Evolutionary conservation across 1,140 invertebrate genomes (phyloP).

Genomic region (Pseudomyrmex pallidus): DNA sequence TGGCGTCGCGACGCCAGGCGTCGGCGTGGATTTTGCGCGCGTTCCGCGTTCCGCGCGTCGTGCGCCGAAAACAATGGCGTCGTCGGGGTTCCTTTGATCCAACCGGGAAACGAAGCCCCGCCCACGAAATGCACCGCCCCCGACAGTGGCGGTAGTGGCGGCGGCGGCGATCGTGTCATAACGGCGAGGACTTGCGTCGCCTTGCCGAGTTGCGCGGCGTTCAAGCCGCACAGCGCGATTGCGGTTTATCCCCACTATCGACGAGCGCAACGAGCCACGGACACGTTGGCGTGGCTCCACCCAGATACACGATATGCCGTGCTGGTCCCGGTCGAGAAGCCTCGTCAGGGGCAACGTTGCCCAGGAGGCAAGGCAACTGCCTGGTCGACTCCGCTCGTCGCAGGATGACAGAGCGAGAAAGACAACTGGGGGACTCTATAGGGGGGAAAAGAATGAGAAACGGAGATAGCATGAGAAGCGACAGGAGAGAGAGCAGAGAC

Average conservation of each 20-base stretch:
- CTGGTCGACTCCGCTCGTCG: constrained; percentile 33
- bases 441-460: constrained; percentile 65
- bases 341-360: constrained; percentile 63
- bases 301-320: constrained; percentile 47
- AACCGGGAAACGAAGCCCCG: constrained; percentile 57
- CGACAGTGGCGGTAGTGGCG: background rate
- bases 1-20: constrained; percentile 80
- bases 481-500: constrained; percentile 34
- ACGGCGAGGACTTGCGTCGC: background rate
- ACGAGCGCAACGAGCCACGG: constrained; percentile 63
- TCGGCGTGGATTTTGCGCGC: constrained; percentile 68
- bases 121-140: constrained; percentile 62
- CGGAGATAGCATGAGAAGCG: constrained; percentile 23
- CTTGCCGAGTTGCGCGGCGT: constrained; percentile 29
- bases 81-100: constrained; percentile 35
- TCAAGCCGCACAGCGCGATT: constrained; percentile 39
- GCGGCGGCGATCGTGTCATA: background rate
- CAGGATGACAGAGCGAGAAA: constrained; percentile 47
- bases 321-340: constrained; percentile 53
- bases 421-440: constrained; percentile 30
- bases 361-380: constrained; percentile 68
- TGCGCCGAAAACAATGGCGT: constrained; percentile 78
- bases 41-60: constrained; percentile 54
- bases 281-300: constrained; percentile 45
- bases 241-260: constrained; percentile 63